Conservation (phyloP, 2,888 invertebrate species). For the Lepidocyrtoides sp. region DNA sequence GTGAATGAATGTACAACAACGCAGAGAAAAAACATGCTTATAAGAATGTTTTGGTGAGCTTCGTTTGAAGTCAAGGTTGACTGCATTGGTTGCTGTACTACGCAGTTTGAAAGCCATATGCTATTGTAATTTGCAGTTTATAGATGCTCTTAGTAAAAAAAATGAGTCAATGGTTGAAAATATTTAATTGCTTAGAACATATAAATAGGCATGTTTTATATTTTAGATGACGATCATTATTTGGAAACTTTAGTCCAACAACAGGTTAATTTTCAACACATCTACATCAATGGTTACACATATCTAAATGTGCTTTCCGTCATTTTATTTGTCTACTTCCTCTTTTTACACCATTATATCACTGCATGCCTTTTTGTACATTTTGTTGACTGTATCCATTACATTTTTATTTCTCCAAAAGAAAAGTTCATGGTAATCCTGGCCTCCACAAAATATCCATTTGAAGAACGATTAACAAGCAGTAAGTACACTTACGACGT, state of each 20-base stretch:
- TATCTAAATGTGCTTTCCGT: too few relatives aligned
- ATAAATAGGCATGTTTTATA: too few relatives aligned
- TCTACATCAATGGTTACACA: too few relatives aligned
- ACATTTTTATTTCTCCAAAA: neutral
- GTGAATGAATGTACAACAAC: too few relatives aligned
- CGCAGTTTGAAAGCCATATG: neutral
- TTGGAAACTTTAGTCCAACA: too few relatives aligned
- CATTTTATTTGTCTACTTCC: too few relatives aligned
- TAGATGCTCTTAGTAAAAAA: too few relatives aligned
- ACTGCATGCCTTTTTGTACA: neutral
- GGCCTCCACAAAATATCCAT: neutral
- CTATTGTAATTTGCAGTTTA: too few relatives aligned
- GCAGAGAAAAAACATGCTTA: neutral
- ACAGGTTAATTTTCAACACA: too few relatives aligned
- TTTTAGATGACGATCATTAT: neutral
- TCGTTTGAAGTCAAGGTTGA: neutral
- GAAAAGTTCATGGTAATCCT: neutral
- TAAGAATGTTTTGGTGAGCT: neutral
- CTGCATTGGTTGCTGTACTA: neutral
- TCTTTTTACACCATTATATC: too few relatives aligned
- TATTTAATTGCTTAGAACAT: too few relatives aligned
- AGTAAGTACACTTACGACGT: neutral
- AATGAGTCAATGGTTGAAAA: slow-evolving; percentile 12
- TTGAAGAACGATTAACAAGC: slow-evolving; percentile 8
- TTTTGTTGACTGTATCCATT: neutral